Base-by-base conservation (phyloP, 2,888 invertebrate genomes). In the Plemyria rubiginata region DNA sequence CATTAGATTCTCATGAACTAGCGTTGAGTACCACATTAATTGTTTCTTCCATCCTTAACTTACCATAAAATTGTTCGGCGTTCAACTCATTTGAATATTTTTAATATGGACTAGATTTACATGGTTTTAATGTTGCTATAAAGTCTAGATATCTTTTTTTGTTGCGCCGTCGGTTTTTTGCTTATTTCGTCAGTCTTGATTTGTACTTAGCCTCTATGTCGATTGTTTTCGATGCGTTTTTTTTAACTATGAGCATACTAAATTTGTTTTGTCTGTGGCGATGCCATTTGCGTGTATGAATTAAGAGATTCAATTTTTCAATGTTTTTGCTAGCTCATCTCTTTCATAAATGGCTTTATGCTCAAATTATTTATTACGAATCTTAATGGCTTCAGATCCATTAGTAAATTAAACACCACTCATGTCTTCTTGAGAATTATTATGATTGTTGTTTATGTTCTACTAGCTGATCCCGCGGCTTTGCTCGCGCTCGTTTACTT, bases 281-380 rank as follows among this genome's bases (percentile, higher is more conserved):
- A 50, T 29, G 48, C 41, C 55, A 52, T 75, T 63, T 70, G 74
- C 74, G 75, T 79, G 80, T 78, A 76, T 78, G 78, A 84, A 84
- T 84, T 84, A 82, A 77, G 76, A 73, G 71, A 80, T 82, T 85
- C 81, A 86, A 87, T 90, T 89, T 86, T 81, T 90, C 85, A 84
- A 76, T 75, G 77, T 89, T 88, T 89, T 90, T 88, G 82, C 79
- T 71, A 69, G 69, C 68, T 80, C 77, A 73, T 71, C 73, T 74
- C 82, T 80, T 77, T 80, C 71, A 73, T 74, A 71, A 71, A 71
- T 72, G 67, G 70, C 65, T 64, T 65, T 61, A 64, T 71, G 72
- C 79, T 82, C 79, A 75, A 84, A 73, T 80, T 76, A 83, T 81
- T 80, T 68, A 66, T 71, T 70, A 70, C 73, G 71, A 66, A 69